These are phyloP conservation scores for Pseudobourletiella spinata DNA, from an alignment of 1,140 invertebrate genomes.

Conservation along the genomic window DNA sequence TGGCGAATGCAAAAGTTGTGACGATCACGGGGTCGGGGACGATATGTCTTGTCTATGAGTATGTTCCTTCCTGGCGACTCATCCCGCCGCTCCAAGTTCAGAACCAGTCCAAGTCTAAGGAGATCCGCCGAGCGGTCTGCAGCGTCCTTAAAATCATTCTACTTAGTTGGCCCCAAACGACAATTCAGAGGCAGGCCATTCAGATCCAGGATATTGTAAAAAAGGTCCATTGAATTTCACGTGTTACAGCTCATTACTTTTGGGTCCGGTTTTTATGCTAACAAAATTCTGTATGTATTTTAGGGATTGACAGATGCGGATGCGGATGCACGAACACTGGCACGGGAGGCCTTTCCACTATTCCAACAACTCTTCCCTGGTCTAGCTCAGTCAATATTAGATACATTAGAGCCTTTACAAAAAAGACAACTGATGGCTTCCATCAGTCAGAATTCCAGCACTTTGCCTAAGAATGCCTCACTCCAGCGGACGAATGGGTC, in stretches of 20 bases:
- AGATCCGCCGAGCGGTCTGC: conserved; percentile 33
- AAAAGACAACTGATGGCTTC: conserved; percentile 18
- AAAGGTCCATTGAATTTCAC: conserved; percentile 17
- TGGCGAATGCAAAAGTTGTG: conserved; percentile 35
- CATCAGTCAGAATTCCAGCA: conserved; percentile 13
- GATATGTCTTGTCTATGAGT: conserved; percentile 29
- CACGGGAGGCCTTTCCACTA: conserved; percentile 22
- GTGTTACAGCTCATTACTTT: too few species aligned
- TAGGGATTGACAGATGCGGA: conserved; percentile 32
- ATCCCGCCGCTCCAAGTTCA: conserved; percentile 32
- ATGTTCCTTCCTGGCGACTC: conserved; percentile 28
- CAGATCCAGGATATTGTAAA: conserved; percentile 29
- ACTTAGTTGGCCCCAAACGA: conserved; percentile 16
- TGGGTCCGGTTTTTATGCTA: too few species aligned
- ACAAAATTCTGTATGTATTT: too few species aligned
- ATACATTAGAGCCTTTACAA: conserved; percentile 26
- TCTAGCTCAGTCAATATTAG: conserved; percentile 18
- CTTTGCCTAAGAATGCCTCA: neutral
- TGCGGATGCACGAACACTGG: conserved; percentile 21
- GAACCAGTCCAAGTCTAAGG: conserved; percentile 30
- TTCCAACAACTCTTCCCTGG: conserved; percentile 25
- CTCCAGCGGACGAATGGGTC: conserved; percentile 18
- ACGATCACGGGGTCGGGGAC: conserved; percentile 22
- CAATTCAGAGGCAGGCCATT: conserved; percentile 22
- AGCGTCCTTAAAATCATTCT: conserved; percentile 29